Conservation (phyloP, 2,797 vertebrate species). For the Gobionotothen gibberifrons region DNA sequence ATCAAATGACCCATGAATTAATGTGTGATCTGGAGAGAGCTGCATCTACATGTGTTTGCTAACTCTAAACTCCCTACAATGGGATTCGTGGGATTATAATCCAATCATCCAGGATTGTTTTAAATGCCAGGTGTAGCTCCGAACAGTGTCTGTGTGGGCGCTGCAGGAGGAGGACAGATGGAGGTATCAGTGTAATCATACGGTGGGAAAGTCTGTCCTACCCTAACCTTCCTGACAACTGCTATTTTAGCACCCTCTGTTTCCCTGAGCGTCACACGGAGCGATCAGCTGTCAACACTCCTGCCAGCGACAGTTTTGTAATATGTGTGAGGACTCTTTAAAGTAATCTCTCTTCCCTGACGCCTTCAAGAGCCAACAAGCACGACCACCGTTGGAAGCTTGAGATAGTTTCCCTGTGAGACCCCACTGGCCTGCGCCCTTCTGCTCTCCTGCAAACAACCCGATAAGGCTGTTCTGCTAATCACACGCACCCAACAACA, state of each 20-base stretch:
- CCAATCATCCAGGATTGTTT: slow-evolving; percentile 3
- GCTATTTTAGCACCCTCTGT: slow-evolving; percentile 61
- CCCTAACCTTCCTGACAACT: slow-evolving; percentile 66
- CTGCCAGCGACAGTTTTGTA: slow-evolving; percentile 52
- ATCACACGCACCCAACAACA: background rate
- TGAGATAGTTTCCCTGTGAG: slow-evolving; percentile 48
- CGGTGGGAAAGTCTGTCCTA: slow-evolving; percentile 51
- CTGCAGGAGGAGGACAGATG: background rate
- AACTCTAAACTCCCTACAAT: background rate
- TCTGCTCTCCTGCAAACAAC: slow-evolving; percentile 39
- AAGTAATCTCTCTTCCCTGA: slow-evolving; percentile 50
- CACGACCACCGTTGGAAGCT: slow-evolving; percentile 27
- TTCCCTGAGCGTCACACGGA: slow-evolving; percentile 58
- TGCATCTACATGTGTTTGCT: background rate
- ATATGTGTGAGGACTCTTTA: slow-evolving; percentile 68
- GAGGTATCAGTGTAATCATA: slow-evolving; percentile 9
- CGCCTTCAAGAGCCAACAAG: slow-evolving; percentile 45
- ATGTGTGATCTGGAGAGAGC: no score
- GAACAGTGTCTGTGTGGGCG: slow-evolving; percentile 8
- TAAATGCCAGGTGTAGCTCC: slow-evolving; percentile 16
- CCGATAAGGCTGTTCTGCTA: slow-evolving; percentile 33
- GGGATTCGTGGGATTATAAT: slow-evolving; percentile 23
- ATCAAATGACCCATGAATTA: no score
- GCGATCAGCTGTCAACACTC: slow-evolving; percentile 61
- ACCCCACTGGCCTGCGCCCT: slow-evolving; percentile 5